These are phyloP conservation scores for Leptinotarsa rubiginosa DNA, from an alignment of 2,888 invertebrate genomes.

Conservation along the genomic window DNA sequence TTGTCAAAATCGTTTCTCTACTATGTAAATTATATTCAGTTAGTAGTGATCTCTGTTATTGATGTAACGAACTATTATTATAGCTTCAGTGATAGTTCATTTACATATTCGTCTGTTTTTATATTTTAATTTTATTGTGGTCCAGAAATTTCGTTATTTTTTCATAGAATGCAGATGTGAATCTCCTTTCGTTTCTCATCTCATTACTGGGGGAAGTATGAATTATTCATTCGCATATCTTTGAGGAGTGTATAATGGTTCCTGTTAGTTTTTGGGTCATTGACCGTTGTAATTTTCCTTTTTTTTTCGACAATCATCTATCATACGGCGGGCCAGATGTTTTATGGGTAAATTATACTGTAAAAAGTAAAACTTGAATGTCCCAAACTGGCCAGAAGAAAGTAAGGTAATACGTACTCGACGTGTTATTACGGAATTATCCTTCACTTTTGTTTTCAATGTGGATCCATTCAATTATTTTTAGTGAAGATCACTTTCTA, in stretches of 20 bases:
- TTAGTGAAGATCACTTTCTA: slow-evolving; percentile 21
- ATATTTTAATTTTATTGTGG: too few relatives aligned
- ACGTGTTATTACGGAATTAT: slow-evolving; percentile 1
- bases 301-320: neutral
- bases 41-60: too few relatives aligned
- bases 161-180: too few relatives aligned
- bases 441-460: slow-evolving; percentile 1
- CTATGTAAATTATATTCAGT: too few relatives aligned
- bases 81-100: too few relatives aligned
- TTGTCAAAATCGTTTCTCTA: too few relatives aligned
- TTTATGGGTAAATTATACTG: neutral
- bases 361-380: neutral
- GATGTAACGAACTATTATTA: too few relatives aligned
- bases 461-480: slow-evolving; percentile 5
- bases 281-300: neutral
- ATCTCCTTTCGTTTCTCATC: too few relatives aligned
- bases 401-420: slow-evolving; percentile 1
- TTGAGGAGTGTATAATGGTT: neutral
- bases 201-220: neutral
- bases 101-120: too few relatives aligned
- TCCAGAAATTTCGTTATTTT: too few relatives aligned
- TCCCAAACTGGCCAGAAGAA: slow-evolving; percentile 4
- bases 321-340: neutral
- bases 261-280: neutral
- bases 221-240: neutral